phyloP scores from a whole-genome alignment of 2,113 vertebrate species.

The Chaetorhynchus papuensis region DNA sequence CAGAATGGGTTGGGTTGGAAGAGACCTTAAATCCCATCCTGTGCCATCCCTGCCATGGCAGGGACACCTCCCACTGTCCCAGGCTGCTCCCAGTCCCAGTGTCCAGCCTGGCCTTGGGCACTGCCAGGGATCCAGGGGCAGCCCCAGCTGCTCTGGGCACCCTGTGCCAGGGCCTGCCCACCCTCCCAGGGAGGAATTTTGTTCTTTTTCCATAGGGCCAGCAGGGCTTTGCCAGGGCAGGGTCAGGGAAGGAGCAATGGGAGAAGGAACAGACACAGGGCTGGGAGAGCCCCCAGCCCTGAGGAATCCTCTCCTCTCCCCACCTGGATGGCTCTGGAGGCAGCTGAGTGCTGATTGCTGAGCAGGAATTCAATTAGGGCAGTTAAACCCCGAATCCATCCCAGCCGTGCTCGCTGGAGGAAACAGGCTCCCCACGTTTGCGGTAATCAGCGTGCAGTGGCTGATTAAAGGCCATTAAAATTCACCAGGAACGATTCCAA shows the following conservation, averaged over 20 bases:
- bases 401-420: not conserved
- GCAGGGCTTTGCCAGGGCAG: not conserved
- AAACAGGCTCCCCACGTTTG: not conserved
- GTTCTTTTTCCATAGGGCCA: not conserved
- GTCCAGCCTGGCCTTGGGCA: not conserved
- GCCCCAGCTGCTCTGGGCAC: not conserved
- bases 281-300: not conserved
- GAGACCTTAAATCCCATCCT: accelerated
- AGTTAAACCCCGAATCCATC: not conserved
- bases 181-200: not conserved
- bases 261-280: not conserved
- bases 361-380: constrained; percentile 57
- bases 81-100: not conserved
- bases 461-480: constrained; percentile 63
- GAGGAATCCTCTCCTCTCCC: not conserved
- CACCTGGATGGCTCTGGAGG: not conserved
- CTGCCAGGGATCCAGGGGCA: not conserved
- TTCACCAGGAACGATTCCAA: constrained; percentile 21
- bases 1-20: not conserved
- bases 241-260: not conserved
- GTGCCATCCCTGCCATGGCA: not conserved
- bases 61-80: not conserved
- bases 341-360: constrained; percentile 26
- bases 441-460: constrained; percentile 39
- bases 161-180: not conserved